Conservation (phyloP, 1,140 invertebrate species). For the Leptinotarsa defecta region DNA sequence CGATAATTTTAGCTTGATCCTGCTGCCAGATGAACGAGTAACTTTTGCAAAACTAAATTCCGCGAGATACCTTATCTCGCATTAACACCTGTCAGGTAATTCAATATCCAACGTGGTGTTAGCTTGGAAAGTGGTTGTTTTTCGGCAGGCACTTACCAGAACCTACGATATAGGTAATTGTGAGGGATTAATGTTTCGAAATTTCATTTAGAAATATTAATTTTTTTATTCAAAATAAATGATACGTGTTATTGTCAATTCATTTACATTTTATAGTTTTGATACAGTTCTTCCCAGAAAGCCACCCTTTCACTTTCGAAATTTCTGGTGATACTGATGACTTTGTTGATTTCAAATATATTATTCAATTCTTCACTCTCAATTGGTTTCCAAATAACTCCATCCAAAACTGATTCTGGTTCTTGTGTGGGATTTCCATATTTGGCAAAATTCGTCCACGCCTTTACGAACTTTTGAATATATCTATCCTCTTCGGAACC, state of each 20-base stretch:
- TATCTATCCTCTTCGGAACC: conserved; percentile 49
- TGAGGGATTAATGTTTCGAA: no score
- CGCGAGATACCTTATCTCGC: no score
- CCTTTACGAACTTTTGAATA: conserved; percentile 60
- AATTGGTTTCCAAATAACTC: conserved; percentile 59
- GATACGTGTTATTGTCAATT: background rate
- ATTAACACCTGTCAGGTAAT: no score
- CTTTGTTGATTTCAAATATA: conserved; percentile 52
- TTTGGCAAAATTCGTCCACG: conserved; percentile 63
- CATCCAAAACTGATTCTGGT: conserved; percentile 47
- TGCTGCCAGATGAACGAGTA: no score
- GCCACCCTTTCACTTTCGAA: conserved; percentile 35
- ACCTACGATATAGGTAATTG: no score
- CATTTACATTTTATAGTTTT: background rate
- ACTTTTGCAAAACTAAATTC: no score
- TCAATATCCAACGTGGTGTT: no score
- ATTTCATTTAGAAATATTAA: no score
- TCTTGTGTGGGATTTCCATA: conserved; percentile 58
- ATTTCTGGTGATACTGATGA: conserved; percentile 35
- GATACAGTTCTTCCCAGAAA: background rate
- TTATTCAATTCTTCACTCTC: conserved; percentile 56
- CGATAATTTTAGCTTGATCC: no score
- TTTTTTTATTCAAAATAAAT: no score
- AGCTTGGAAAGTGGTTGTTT: no score
- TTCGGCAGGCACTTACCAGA: no score